phyloP scores from a whole-genome alignment of 2,888 invertebrate species.

The Chrysolina oricalcia region DNA sequence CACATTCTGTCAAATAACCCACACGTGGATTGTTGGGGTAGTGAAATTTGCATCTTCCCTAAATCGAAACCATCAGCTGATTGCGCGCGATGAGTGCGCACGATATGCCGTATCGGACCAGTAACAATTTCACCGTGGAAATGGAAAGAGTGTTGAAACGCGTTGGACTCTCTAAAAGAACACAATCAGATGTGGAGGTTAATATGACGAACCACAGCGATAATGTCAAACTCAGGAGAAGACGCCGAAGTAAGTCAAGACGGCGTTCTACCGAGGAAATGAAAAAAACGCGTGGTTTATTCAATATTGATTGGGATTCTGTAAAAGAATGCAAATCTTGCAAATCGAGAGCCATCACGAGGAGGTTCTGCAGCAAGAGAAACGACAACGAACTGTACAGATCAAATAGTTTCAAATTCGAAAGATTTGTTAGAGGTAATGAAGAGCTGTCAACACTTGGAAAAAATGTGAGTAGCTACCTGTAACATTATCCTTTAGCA shows the following conservation, averaged over 20 bases:
- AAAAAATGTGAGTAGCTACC: slow-evolving; percentile 78
- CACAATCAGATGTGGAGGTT: slow-evolving; percentile 62
- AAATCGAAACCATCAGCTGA: slow-evolving; percentile 64
- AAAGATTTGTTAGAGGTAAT: slow-evolving; percentile 84
- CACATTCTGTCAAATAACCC: slow-evolving; percentile 1
- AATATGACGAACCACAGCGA: slow-evolving; percentile 59
- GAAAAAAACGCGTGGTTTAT: slow-evolving; percentile 69
- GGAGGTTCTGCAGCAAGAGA: slow-evolving; percentile 83
- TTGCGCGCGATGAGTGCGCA: slow-evolving; percentile 64
- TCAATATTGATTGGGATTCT: slow-evolving; percentile 75
- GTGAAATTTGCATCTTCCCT: slow-evolving; percentile 58
- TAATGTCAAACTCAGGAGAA: slow-evolving; percentile 60
- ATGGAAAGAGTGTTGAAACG: slow-evolving; percentile 71
- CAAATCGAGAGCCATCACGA: slow-evolving; percentile 77
- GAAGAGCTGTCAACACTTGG: slow-evolving; percentile 74
- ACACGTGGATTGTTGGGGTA: slow-evolving; percentile 53
- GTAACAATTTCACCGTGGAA: slow-evolving; percentile 65
- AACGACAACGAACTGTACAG: slow-evolving; percentile 90
- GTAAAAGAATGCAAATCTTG: slow-evolving; percentile 75
- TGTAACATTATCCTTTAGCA: slow-evolving; percentile 14
- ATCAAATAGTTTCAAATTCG: slow-evolving; percentile 91
- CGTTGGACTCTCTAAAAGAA: slow-evolving; percentile 69
- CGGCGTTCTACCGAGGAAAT: slow-evolving; percentile 62
- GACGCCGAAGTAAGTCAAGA: slow-evolving; percentile 67
- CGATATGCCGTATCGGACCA: slow-evolving; percentile 57